Evolutionary conservation across 2,797 vertebrate species (phyloP).

Genomic region (Notolabrus celidotus): DNA sequence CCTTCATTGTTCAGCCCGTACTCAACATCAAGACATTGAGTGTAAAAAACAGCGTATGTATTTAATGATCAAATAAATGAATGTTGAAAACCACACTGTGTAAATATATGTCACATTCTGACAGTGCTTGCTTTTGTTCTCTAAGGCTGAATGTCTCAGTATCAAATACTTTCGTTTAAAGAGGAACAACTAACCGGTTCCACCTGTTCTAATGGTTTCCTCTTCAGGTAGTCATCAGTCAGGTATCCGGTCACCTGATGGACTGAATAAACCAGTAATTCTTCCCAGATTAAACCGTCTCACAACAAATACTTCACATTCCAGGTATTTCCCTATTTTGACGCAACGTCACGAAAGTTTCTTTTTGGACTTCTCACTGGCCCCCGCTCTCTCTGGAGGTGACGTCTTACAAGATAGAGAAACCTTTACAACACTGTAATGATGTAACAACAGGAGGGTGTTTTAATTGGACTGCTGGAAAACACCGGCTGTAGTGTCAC

Average conservation of each 20-base stretch:
- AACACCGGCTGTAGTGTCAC: constrained; percentile 10
- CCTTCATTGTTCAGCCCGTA: no score
- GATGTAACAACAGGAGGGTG: neutral
- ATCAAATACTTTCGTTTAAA: neutral
- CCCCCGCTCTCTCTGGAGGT: neutral
- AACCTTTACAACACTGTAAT: neutral
- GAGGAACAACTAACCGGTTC: neutral
- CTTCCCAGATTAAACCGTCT: neutral
- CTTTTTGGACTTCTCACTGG: neutral
- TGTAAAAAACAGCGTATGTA: no score
- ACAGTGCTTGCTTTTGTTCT: no score
- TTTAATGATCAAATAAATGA: no score
- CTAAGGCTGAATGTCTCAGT: neutral
- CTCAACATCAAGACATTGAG: no score
- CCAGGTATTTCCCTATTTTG: neutral
- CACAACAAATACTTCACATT: neutral
- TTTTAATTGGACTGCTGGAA: neutral
- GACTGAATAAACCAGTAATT: no score
- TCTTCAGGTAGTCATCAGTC: neutral
- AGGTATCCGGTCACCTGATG: neutral
- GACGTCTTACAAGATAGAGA: constrained; percentile 1
- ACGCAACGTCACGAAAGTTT: neutral
- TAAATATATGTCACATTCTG: no score
- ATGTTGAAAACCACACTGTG: no score
- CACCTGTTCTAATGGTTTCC: neutral